A percentile compares a stretch with the other conserved stretches of the same genome.
Conservation (phyloP, 2,888 invertebrate genomes). For the Dendrolimus houi region DNA sequence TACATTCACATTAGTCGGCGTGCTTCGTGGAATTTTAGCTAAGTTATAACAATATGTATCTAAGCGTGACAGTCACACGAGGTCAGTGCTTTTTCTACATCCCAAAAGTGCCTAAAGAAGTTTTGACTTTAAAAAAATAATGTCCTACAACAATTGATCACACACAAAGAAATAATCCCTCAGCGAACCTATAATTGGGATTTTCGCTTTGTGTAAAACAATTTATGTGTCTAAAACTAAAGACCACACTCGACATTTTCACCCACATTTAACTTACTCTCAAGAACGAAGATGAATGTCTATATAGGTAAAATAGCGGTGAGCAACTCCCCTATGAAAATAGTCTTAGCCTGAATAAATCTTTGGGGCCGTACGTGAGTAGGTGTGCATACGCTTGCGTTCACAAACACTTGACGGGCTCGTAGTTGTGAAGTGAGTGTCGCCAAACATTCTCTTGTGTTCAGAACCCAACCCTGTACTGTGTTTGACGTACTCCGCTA, state of each 20-base stretch:
- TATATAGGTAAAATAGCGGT: not conserved
- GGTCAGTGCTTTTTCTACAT: too few species aligned
- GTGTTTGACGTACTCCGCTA: conserved; percentile 46
- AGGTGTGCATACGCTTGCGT: conserved; percentile 34
- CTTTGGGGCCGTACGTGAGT: conserved; percentile 29
- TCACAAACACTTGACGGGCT: conserved; percentile 37
- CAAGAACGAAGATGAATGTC: not conserved
- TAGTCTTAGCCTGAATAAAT: conserved; percentile 29
- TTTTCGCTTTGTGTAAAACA: not conserved
- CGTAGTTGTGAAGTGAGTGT: conserved; percentile 46
- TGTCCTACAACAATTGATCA: too few species aligned
- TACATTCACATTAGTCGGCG: too few species aligned
- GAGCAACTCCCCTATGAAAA: conserved; percentile 13
- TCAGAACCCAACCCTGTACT: conserved; percentile 34
- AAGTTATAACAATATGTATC: too few species aligned
- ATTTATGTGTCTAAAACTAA: not conserved
- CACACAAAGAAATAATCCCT: not conserved
- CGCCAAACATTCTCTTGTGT: conserved; percentile 41
- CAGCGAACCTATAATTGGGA: not conserved
- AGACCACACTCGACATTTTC: not conserved
- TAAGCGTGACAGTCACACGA: too few species aligned
- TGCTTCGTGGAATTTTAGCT: too few species aligned
- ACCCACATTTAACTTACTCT: not conserved
- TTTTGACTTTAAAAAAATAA: too few species aligned
- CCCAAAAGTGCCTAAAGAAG: too few species aligned